Percentiles rank a stretch among this genome's conserved stretches.
Conservation (phyloP, 2,888 invertebrate species). For the Gnatocerus cornutus region DNA sequence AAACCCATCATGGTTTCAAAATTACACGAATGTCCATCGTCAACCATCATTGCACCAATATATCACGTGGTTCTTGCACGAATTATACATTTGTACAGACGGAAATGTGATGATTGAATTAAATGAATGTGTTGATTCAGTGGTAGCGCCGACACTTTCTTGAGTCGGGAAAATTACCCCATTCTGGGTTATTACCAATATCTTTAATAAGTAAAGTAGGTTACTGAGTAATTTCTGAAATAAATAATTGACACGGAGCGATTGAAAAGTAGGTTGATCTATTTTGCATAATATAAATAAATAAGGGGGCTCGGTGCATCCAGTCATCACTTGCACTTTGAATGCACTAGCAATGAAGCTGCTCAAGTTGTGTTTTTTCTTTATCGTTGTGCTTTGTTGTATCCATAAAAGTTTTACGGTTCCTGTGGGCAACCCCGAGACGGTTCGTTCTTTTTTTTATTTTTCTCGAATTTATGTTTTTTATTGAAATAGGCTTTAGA, state of each 20-base stretch:
- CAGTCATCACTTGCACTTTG: constrained; percentile 39
- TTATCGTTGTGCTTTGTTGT: constrained; percentile 13
- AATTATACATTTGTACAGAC: neutral
- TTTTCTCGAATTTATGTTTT: neutral
- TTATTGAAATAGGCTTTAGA: constrained; percentile 76
- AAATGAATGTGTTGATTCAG: constrained; percentile 27
- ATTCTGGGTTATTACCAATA: constrained; percentile 45
- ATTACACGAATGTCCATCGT: constrained; percentile 3
- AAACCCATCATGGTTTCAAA: constrained; percentile 8
- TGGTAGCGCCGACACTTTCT: constrained; percentile 37
- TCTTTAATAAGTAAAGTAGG: constrained; percentile 50
- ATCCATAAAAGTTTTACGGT: neutral
- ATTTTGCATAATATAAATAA: constrained; percentile 54
- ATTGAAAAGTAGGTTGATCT: constrained; percentile 55
- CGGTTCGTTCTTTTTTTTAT: constrained; percentile 40
- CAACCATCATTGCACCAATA: neutral
- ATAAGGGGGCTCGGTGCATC: constrained; percentile 40
- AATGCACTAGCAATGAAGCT: constrained; percentile 42
- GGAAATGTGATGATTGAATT: constrained; percentile 40
- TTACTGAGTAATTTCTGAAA: constrained; percentile 51
- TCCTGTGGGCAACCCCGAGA: constrained; percentile 52
- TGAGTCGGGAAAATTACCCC: constrained; percentile 40
- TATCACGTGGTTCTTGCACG: neutral
- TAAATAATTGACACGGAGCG: constrained; percentile 46
- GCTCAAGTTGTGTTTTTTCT: constrained; percentile 30